Conservation (phyloP, 2,797 vertebrate genomes). For the Anomalospiza imberbis region DNA sequence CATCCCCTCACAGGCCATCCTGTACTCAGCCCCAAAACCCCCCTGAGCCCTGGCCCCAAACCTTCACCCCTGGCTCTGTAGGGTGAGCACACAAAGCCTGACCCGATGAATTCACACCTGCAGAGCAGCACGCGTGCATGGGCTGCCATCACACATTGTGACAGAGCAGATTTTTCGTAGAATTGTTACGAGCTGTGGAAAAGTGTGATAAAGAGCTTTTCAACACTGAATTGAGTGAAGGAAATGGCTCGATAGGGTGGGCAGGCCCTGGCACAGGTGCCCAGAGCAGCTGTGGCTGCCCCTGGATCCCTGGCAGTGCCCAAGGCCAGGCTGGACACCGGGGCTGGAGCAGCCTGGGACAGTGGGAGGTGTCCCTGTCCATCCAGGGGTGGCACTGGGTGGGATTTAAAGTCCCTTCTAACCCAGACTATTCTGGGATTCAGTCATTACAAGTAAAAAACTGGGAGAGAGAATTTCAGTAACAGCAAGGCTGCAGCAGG, state of each 20-base stretch:
- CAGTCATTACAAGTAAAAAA: neutral
- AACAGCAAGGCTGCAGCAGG: neutral
- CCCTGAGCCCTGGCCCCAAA: neutral
- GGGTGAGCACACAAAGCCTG: neutral
- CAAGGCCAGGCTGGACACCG: neutral
- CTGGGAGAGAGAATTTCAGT: neutral
- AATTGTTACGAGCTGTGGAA: neutral
- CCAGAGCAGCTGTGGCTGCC: neutral
- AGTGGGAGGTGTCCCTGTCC: neutral
- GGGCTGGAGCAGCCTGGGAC: neutral
- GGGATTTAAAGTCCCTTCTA: rapidly evolving
- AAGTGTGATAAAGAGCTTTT: neutral
- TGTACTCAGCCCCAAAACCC: neutral
- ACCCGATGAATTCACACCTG: rapidly evolving
- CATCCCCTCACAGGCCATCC: neutral
- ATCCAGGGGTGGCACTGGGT: rapidly evolving
- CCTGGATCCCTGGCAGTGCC: neutral
- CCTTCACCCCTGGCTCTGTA: rapidly evolving
- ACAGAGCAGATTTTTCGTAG: neutral
- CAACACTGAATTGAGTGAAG: rapidly evolving
- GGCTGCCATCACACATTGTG: neutral
- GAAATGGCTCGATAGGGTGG: neutral
- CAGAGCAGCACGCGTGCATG: rapidly evolving
- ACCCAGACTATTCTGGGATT: neutral
- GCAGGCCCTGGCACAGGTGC: neutral